Conservation (phyloP, 2,888 invertebrate genomes). For the Prosapia bicincta region DNA sequence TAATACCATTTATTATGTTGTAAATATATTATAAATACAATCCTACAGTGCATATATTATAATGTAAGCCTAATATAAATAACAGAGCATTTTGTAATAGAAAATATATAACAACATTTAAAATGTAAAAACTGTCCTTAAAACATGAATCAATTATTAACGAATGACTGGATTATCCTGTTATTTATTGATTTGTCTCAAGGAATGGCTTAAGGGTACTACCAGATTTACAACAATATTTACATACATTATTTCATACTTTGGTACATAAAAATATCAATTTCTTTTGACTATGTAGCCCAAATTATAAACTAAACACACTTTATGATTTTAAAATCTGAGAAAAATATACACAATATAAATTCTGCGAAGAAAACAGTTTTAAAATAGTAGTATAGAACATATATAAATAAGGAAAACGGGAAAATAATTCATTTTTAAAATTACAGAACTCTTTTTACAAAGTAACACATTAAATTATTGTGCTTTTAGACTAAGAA, state of each 20-base stretch:
- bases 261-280: background rate
- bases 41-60: conserved; percentile 38
- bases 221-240: background rate
- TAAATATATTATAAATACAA: conserved; percentile 38
- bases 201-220: background rate
- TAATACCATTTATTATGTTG: conserved; percentile 37
- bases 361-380: background rate
- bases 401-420: too few species aligned
- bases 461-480: too few species aligned
- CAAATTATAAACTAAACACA: background rate
- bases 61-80: conserved; percentile 27
- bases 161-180: background rate
- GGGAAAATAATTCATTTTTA: too few species aligned
- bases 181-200: background rate
- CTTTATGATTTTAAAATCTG: background rate
- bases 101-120: conserved; percentile 29
- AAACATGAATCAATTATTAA: background rate
- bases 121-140: conserved; percentile 28
- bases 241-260: background rate
- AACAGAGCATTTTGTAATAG: conserved; percentile 28
- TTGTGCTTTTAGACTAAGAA: too few species aligned
- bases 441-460: too few species aligned
- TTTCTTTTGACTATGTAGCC: background rate
- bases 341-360: background rate
- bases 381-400: too few species aligned